A percentile compares a stretch with the other conserved stretches of the same genome.
These are phyloP conservation scores for Hormiphora californensis DNA, from an alignment of 37 sponge, comb jelly and placozoan species.

Conservation along the genomic window DNA sequence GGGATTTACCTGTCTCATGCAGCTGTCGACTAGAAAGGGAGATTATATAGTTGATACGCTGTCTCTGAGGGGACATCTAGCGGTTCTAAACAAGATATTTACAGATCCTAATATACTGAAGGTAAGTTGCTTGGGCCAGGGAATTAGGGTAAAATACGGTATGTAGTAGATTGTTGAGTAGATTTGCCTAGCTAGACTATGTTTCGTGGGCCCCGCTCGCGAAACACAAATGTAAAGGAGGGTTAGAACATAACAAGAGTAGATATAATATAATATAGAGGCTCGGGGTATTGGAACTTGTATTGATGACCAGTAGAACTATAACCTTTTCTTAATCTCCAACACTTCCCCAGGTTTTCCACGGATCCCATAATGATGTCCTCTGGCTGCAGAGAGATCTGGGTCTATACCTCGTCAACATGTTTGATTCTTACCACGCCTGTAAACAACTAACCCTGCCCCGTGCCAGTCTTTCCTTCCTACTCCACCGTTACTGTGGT, in stretches of 20 bases:
- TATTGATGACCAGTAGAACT: background rate
- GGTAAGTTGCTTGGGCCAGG: too few relatives aligned
- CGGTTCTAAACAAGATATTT: constrained; percentile 73
- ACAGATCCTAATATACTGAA: constrained; percentile 87
- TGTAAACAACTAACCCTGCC: constrained; percentile 69
- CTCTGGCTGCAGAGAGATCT: constrained; percentile 91
- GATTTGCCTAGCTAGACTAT: too few relatives aligned
- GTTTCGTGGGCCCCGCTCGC: too few relatives aligned
- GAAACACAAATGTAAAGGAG: too few relatives aligned
- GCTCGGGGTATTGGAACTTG: background rate
- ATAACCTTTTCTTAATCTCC: too few relatives aligned
- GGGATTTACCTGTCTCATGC: constrained; percentile 88
- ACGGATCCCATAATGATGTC: constrained; percentile 85
- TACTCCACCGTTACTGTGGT: constrained; percentile 77
- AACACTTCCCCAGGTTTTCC: constrained; percentile 68
- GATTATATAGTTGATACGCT: constrained; percentile 91
- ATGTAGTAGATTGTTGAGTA: background rate
- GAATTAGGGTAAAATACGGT: too few relatives aligned
- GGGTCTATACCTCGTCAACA: constrained; percentile 87
- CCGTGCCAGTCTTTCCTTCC: constrained; percentile 74
- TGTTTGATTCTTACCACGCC: constrained; percentile 92
- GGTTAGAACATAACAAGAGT: too few relatives aligned
- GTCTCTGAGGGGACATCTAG: constrained; percentile 67
- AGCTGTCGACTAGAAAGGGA: constrained; percentile 67
- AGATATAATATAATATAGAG: background rate